A percentile compares a stretch with the other conserved stretches of the same genome.
These are phyloP conservation scores for Amphiprion percula DNA, from an alignment of 2,113 vertebrate genomes.

Conservation along the genomic window DNA sequence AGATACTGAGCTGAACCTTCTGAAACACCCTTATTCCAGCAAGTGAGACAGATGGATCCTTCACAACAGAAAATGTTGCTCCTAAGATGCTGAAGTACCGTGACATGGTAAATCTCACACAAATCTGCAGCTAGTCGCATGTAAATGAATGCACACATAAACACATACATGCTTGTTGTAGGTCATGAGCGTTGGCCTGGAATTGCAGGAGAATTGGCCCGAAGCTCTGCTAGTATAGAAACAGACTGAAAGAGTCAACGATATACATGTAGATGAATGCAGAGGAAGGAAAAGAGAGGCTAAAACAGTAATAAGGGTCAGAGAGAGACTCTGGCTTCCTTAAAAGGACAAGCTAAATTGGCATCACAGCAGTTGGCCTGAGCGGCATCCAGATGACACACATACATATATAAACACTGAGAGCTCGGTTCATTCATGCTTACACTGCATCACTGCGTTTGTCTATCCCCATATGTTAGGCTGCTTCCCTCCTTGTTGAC, in stretches of 20 bases:
- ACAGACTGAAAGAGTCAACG: slow-evolving; percentile 19
- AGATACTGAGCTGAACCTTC: background rate
- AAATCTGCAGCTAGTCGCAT: background rate
- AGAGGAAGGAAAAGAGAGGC: background rate
- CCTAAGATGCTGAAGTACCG: slow-evolving; percentile 1
- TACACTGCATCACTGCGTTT: slow-evolving; percentile 14
- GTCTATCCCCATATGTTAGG: slow-evolving; percentile 25
- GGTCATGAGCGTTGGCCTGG: slow-evolving; percentile 12
- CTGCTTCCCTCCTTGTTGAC: slow-evolving; percentile 10
- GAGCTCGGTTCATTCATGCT: slow-evolving; percentile 36
- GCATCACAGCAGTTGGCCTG: slow-evolving; percentile 30
- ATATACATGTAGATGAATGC: slow-evolving; percentile 18
- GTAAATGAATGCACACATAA: background rate
- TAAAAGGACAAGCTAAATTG: slow-evolving; percentile 46
- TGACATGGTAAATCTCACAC: background rate
- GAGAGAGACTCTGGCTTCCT: slow-evolving; percentile 36
- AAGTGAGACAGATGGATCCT: background rate
- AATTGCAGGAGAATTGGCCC: slow-evolving; percentile 10
- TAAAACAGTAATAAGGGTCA: slow-evolving; percentile 20
- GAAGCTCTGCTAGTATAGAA: background rate
- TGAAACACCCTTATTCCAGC: background rate
- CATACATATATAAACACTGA: slow-evolving; percentile 14
- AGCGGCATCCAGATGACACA: slow-evolving; percentile 26
- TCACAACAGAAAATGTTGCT: background rate
- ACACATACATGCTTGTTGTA: slow-evolving; percentile 8